A percentile compares a stretch with the other conserved stretches of the same genome.
These are phyloP conservation scores for Bombus pascuorum DNA, from an alignment of 1,140 invertebrate genomes.

Conservation along the genomic window DNA sequence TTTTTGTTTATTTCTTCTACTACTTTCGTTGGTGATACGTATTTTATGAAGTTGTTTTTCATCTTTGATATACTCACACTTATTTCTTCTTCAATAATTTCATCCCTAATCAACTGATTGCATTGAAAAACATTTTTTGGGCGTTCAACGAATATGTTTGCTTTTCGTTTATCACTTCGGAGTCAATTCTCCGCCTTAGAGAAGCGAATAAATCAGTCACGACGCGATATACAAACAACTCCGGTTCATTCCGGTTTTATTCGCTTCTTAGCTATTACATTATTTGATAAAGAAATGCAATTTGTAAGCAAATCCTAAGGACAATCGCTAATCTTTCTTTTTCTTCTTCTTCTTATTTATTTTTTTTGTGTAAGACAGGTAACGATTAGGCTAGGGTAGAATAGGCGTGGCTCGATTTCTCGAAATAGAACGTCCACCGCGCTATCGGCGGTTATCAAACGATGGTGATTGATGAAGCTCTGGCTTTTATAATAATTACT, in stretches of 20 bases:
- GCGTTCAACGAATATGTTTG: too few relatives aligned
- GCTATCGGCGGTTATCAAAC: slow-evolving; percentile 61
- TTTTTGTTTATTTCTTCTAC: too few relatives aligned
- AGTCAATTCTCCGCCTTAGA: neutral
- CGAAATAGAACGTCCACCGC: slow-evolving; percentile 48
- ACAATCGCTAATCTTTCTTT: too few relatives aligned
- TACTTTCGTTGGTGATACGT: too few relatives aligned
- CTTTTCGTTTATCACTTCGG: too few relatives aligned
- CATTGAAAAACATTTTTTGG: too few relatives aligned
- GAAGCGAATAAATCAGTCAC: slow-evolving; percentile 9
- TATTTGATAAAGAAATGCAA: neutral
- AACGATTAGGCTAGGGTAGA: slow-evolving; percentile 7
- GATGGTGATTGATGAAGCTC: slow-evolving; percentile 75
- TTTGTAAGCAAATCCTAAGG: neutral
- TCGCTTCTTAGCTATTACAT: neutral
- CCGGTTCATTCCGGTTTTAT: neutral
- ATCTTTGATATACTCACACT: too few relatives aligned
- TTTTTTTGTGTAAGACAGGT: slow-evolving; percentile 48
- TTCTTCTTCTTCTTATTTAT: slow-evolving; percentile 36
- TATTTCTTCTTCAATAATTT: too few relatives aligned
- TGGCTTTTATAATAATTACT: slow-evolving; percentile 80
- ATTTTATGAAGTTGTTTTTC: too few relatives aligned
- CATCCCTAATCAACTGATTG: too few relatives aligned
- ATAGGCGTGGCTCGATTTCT: slow-evolving; percentile 59
- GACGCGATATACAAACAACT: neutral